Base-by-base conservation (phyloP, 2,797 vertebrate genomes). In the Anguilla anguilla region DNA sequence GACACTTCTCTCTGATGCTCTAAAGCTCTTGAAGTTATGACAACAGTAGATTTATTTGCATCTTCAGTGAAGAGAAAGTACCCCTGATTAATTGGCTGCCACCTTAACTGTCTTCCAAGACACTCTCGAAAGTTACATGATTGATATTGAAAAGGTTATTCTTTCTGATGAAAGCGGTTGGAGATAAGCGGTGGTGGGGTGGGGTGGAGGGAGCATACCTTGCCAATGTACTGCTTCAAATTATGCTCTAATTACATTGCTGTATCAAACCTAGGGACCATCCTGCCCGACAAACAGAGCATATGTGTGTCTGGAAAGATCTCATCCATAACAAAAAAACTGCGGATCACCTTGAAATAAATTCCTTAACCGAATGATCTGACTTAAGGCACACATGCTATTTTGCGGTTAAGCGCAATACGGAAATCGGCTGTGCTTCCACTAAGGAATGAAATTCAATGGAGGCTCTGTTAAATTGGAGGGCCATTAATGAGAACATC, bases 401-500 rank as follows among this genome's bases (percentile, higher is more conserved):
- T 39, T 85, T 31, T 85, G 35, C 9, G 22, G 35, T 67, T 85
- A 85, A 84, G 88, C 59, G 88, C 87, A 92, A 92, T 92, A 88
- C 90, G 83, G 88, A 86, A 61, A 87, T 92, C 89, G 92, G 87
- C 91, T 87, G 89, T 86, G 86, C 91, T 91, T 92, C 91, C 91
- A 28, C 81, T 39, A 43, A 2, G 88, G 91, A 94, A 95, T 93
- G 88, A 89, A 94, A 95, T 94, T 93, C 92, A 94, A 94, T 10
- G 43, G 46, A n/a, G 74, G 64, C 94, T 91, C 90, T 90, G 90
- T 94, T 92, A 94, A 94, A 95, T 95, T 94, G 93, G 88, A 90
- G 77, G 87, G 89, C 35, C 90, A 89, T 90, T 94, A 94, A 94
- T 94, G 93, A 94, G 92, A 94, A 92, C 91, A 92, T 31, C 43